These are phyloP conservation scores for Dryocosmus kuriphilus DNA, from an alignment of 2,888 invertebrate species.

Conservation along the genomic window DNA sequence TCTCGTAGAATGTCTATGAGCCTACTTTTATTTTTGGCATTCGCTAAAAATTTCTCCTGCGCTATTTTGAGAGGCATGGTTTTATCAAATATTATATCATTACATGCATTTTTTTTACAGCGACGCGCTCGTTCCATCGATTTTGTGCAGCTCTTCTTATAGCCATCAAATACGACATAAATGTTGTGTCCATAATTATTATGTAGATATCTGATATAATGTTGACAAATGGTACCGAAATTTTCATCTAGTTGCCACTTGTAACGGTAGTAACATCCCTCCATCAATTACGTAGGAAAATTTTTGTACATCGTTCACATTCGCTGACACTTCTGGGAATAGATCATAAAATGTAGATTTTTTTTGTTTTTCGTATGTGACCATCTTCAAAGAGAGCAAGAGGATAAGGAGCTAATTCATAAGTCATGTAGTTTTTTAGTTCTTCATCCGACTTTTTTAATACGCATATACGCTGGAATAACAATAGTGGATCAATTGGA, in stretches of 20 bases:
- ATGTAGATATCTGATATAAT: slow-evolving; percentile 19
- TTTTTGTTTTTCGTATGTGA: not conserved
- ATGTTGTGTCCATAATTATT: not conserved
- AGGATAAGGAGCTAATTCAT: slow-evolving; percentile 58
- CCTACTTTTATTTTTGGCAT: not conserved
- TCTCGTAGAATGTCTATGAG: not conserved
- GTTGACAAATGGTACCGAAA: slow-evolving; percentile 41
- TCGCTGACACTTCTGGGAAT: not conserved
- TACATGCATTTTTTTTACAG: not conserved
- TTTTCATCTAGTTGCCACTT: slow-evolving; percentile 45
- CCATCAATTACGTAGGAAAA: slow-evolving; percentile 49
- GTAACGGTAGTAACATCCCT: slow-evolving; percentile 46
- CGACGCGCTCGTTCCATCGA: not conserved
- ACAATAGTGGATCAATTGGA: not conserved
- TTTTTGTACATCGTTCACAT: slow-evolving; percentile 25
- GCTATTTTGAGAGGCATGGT: not conserved
- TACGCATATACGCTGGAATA: no score
- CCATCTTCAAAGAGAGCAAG: slow-evolving; percentile 51
- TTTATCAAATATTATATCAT: not conserved
- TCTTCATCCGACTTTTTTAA: no score
- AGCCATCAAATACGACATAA: not conserved
- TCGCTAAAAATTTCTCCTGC: not conserved
- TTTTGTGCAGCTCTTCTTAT: not conserved
- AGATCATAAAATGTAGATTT: not conserved
- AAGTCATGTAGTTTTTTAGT: slow-evolving; percentile 55